phyloP scores from a whole-genome alignment of 1,140 invertebrate species.

The Physella acuta region DNA sequence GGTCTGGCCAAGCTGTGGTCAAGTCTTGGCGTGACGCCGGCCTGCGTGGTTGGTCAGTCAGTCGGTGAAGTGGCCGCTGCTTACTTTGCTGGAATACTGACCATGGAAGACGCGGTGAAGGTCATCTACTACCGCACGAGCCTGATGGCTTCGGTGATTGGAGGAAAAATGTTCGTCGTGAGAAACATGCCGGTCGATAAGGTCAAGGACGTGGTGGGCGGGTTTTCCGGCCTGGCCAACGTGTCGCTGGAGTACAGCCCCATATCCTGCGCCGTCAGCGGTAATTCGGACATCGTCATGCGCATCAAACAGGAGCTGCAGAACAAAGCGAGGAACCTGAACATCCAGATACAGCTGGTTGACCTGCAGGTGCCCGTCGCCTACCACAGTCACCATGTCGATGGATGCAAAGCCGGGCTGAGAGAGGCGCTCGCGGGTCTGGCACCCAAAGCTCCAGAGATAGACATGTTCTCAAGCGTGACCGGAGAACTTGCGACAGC shows the following conservation, averaged over 20 bases:
- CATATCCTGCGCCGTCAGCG: slow-evolving; percentile 40
- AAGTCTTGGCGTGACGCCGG: slow-evolving; percentile 33
- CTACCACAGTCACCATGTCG: slow-evolving; percentile 38
- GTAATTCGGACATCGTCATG: slow-evolving; percentile 29
- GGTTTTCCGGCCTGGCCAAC: slow-evolving; percentile 27
- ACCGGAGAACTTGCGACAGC: slow-evolving; percentile 26
- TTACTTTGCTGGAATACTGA: slow-evolving; percentile 33
- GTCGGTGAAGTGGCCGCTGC: slow-evolving; percentile 49
- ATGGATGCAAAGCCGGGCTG: slow-evolving; percentile 26
- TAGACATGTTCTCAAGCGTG: slow-evolving; percentile 37
- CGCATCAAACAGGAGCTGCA: slow-evolving; percentile 24
- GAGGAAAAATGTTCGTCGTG: slow-evolving; percentile 43
- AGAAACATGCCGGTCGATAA: slow-evolving; percentile 27
- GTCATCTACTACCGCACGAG: slow-evolving; percentile 42
- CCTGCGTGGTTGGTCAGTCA: slow-evolving; percentile 44
- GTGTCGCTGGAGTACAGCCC: slow-evolving; percentile 42
- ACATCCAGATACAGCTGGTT: slow-evolving; percentile 23
- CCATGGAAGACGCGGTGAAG: slow-evolving; percentile 39
- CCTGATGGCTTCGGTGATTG: slow-evolving; percentile 26
- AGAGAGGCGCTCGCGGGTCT: slow-evolving; percentile 22
- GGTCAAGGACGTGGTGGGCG: slow-evolving; percentile 28
- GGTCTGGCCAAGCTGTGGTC: slow-evolving; percentile 38
- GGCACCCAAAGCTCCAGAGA: slow-evolving; percentile 10
- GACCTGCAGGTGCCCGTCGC: slow-evolving; percentile 35
- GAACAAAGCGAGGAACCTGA: slow-evolving; percentile 5